Evolutionary conservation across 2,888 invertebrate genomes (phyloP).

Genomic region (Eupelmus urozonus): DNA sequence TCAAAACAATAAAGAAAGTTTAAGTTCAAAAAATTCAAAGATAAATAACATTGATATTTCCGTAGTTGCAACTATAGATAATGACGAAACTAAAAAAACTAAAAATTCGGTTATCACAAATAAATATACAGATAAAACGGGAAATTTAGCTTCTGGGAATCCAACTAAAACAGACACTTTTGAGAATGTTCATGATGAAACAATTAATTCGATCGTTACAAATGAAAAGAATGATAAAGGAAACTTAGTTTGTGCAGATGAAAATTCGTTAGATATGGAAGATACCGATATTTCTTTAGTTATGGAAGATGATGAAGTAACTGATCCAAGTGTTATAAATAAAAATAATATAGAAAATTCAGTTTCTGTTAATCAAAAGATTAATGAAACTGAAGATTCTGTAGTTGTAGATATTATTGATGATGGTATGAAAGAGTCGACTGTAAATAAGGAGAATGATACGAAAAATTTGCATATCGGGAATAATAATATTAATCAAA

Average conservation of each 20-base stretch:
- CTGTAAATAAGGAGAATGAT: background rate
- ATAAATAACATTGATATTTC: background rate
- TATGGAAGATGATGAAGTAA: background rate
- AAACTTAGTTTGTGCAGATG: background rate
- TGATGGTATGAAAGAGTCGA: too few relatives aligned
- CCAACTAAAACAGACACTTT: background rate
- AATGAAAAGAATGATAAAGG: too few relatives aligned
- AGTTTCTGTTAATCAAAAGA: background rate
- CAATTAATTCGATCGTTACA: too few relatives aligned
- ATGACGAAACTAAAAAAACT: background rate
- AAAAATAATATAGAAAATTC: background rate
- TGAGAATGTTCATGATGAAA: too few relatives aligned
- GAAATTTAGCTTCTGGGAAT: background rate
- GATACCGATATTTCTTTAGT: background rate
- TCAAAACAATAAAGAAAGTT: background rate
- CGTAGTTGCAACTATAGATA: background rate
- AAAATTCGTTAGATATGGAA: background rate
- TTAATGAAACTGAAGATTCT: background rate
- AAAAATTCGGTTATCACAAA: slow-evolving; percentile 4
- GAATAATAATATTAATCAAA: background rate
- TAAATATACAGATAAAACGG: background rate
- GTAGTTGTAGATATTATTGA: background rate
- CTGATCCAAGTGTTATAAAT: background rate
- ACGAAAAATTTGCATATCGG: too few relatives aligned
- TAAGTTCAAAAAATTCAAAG: background rate